A percentile compares a stretch with the other conserved stretches of the same genome.
Evolutionary conservation across 2,113 vertebrate genomes (phyloP).

Genomic region (Isichthys henryi): DNA sequence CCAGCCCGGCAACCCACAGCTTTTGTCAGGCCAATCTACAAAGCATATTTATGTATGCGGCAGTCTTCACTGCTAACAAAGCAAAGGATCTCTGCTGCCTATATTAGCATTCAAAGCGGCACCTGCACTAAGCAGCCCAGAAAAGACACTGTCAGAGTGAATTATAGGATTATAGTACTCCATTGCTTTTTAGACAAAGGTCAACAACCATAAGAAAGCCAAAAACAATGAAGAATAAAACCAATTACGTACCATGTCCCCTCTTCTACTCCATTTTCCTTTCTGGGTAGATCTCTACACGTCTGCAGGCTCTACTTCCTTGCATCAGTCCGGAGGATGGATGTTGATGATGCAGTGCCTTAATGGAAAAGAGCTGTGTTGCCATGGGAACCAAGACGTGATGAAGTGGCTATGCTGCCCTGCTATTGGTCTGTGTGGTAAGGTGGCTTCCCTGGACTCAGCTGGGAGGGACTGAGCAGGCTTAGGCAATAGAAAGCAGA

Average conservation of each 20-base stretch:
- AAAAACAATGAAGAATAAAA: slow-evolving; percentile 35
- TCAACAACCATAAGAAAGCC: slow-evolving; percentile 43
- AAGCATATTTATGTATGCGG: slow-evolving; percentile 45
- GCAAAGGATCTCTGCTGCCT: slow-evolving; percentile 46
- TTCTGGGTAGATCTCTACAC: slow-evolving; percentile 68
- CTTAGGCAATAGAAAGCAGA: slow-evolving; percentile 33
- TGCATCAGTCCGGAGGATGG: slow-evolving; percentile 71
- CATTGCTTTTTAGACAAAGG: neutral
- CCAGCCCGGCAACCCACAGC: neutral
- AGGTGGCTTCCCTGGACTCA: slow-evolving; percentile 49
- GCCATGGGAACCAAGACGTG: slow-evolving; percentile 85
- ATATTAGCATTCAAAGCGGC: slow-evolving; percentile 27
- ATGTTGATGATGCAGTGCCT: slow-evolving; percentile 73
- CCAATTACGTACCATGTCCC: slow-evolving; percentile 74
- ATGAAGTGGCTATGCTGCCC: slow-evolving; percentile 74
- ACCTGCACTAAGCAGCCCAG: neutral
- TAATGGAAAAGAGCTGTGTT: slow-evolving; percentile 82
- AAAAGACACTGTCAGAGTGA: slow-evolving; percentile 31
- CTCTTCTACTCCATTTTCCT: slow-evolving; percentile 63
- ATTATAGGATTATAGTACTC: slow-evolving; percentile 21
- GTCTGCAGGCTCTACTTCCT: slow-evolving; percentile 80
- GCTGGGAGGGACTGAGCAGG: slow-evolving; percentile 29
- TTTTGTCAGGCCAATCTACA: slow-evolving; percentile 42
- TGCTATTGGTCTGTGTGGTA: slow-evolving; percentile 76
- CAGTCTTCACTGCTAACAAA: slow-evolving; percentile 47